These are phyloP conservation scores for Tor tambroides DNA, from an alignment of 2,113 vertebrate genomes.

Conservation along the genomic window DNA sequence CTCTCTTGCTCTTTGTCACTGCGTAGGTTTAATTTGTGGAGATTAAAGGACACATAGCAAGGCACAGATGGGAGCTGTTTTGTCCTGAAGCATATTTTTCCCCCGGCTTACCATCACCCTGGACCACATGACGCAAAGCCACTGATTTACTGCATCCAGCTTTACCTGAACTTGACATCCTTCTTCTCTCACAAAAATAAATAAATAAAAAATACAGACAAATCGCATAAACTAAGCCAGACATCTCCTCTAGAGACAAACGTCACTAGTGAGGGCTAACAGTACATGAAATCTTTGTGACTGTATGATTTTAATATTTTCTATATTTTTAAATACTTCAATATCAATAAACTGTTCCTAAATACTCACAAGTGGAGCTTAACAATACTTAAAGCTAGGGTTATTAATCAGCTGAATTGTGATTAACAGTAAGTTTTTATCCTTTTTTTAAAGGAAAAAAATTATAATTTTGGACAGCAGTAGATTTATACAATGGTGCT, in stretches of 20 bases:
- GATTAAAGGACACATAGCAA: slow-evolving; percentile 69
- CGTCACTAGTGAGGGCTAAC: neutral
- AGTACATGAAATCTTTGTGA: neutral
- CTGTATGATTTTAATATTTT: neutral
- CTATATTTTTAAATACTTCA: neutral
- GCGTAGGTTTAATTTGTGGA: slow-evolving; percentile 72
- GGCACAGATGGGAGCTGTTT: slow-evolving; percentile 48
- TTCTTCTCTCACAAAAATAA: too few species aligned
- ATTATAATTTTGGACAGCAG: neutral
- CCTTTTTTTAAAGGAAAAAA: neutral
- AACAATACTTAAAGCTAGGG: neutral
- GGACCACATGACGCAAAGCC: slow-evolving; percentile 49
- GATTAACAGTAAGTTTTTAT: neutral
- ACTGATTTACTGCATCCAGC: slow-evolving; percentile 45
- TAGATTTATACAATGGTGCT: neutral
- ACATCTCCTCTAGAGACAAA: neutral
- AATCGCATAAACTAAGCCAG: neutral
- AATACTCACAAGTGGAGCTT: neutral
- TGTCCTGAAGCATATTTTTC: slow-evolving; percentile 54
- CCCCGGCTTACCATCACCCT: slow-evolving; percentile 41
- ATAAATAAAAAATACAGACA: neutral
- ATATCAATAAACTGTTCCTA: neutral
- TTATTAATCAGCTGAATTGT: neutral
- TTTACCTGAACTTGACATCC: slow-evolving; percentile 1
- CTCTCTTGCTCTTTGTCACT: slow-evolving; percentile 37